A percentile compares a stretch with the other conserved stretches of the same genome.
Evolutionary conservation across 1,140 invertebrate species (phyloP).

Genomic region (Diuraphis noxia): DNA sequence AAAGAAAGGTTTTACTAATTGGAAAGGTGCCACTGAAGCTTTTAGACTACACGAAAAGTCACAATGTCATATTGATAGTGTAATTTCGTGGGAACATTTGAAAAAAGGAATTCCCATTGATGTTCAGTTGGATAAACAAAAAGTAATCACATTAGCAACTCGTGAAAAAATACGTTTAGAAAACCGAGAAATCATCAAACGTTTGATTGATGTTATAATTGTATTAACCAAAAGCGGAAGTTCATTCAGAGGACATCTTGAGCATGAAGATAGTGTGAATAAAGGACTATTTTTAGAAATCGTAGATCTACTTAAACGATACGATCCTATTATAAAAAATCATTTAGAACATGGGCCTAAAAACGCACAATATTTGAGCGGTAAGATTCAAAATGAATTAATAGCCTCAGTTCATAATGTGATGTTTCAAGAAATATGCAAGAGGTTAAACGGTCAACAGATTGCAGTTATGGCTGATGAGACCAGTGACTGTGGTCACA

Average conservation of each 20-base stretch:
- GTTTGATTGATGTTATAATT: background rate
- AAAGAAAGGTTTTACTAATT: background rate
- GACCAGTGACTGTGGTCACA: conserved; percentile 36
- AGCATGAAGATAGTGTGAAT: background rate
- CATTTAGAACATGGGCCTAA: background rate
- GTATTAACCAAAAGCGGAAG: background rate
- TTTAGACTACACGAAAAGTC: background rate
- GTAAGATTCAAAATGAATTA: conserved; percentile 42
- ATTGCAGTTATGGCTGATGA: conserved; percentile 37
- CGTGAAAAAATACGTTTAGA: background rate
- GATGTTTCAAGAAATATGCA: background rate
- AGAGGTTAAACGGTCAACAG: background rate
- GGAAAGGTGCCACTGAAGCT: background rate
- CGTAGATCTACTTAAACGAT: background rate
- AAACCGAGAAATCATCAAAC: background rate
- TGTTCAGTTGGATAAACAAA: background rate
- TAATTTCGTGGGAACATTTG: conserved; percentile 59
- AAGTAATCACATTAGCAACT: background rate
- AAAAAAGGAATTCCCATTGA: background rate
- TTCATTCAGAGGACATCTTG: background rate
- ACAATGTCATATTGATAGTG: background rate
- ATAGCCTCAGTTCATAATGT: conserved; percentile 37
- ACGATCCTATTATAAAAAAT: conserved; percentile 24
- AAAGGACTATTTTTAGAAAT: conserved; percentile 21
- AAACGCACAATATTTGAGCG: conserved; percentile 27